Base-by-base conservation (phyloP, 2,888 invertebrate species). In the Caenorhabditis macrosperma region DNA sequence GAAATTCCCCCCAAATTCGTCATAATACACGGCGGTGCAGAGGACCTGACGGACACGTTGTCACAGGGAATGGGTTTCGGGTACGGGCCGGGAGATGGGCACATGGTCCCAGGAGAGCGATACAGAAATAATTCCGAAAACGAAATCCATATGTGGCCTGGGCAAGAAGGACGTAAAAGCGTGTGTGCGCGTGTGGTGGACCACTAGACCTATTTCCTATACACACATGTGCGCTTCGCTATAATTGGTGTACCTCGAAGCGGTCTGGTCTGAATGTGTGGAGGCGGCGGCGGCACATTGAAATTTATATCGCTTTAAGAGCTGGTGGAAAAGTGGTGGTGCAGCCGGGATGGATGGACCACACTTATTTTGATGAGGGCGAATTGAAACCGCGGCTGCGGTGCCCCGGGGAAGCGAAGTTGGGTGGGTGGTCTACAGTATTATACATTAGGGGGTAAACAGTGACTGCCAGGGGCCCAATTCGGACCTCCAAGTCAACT, bases 211-310 rank as follows among this genome's bases (percentile, higher is more conserved):
- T 61, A 71, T 71, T 71, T 71, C 44, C 71, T 52, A 71, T 71
- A 54, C 61, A 44, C 72, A 72, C 64, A 74, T 64, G 50, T 64
- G 74, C 74, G 74, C 74, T 74, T 74, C 74, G 64, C 74, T 74
- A 74, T 74, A 74, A 74, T 74, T 74, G 74, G 74, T 57, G 74
- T 74, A 74, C 74, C 74, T 74, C 74, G 68, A 44, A 59, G 44
- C 20, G 68, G 55, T 44, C 44, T 44, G 44, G 44, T 44, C 44
- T 44, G 44, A 44, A 44, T 44, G 44, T 44, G 44, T 44, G 44
- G 44, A 44, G 44, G 17, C 64, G 57, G 44, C 20, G 44, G n/a
- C n/a, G 44, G 46, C 64, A 64, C 64, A 59, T 74, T 59, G 74
- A 59, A 74, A 64, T 74, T 74, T 74, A 64, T 74, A 64, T 74